phyloP scores from a whole-genome alignment of 2,888 invertebrate genomes.

The Portevinia maculata region DNA sequence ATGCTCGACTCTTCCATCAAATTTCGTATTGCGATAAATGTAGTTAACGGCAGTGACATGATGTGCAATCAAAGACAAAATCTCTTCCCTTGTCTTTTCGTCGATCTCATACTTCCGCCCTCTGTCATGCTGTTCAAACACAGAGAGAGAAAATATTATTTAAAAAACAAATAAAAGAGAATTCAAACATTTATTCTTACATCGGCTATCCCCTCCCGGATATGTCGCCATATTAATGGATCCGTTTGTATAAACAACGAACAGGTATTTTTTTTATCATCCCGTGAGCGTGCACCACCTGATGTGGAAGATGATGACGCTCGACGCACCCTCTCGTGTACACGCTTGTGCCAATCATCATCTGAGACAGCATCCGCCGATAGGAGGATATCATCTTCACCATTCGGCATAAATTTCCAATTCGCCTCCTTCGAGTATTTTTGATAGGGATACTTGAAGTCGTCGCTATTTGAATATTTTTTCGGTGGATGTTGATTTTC shows the following conservation, averaged over 20 bases:
- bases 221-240: conserved; percentile 98
- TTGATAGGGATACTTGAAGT: conserved; percentile 85
- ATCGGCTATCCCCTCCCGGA: conserved; percentile 91
- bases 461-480: conserved; percentile 80
- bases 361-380: conserved; percentile 76
- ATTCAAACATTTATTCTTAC: conserved; percentile 83
- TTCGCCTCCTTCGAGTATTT: conserved; percentile 93
- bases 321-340: conserved; percentile 84
- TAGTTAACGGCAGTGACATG: conserved; percentile 99
- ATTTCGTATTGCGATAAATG: conserved; percentile 97
- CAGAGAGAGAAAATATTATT: conserved; percentile 34
- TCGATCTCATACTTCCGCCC: conserved; percentile 88
- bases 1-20: conserved; percentile 94
- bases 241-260: conserved; percentile 99
- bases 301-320: conserved; percentile 82
- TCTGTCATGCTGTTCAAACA: conserved; percentile 87
- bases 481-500: conserved; percentile 79
- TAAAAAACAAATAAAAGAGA: conserved; percentile 55
- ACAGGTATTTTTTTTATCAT: conserved; percentile 93
- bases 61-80: conserved; percentile 97
- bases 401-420: conserved; percentile 77
- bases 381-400: conserved; percentile 62
- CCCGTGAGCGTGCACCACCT: conserved; percentile 83
- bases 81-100: conserved; percentile 97
- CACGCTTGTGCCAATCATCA: conserved; percentile 83